Percentiles rank a stretch among this genome's conserved stretches.
These are phyloP conservation scores for Drosophila sproati DNA, from an alignment of 1,140 invertebrate species.

Conservation along the genomic window DNA sequence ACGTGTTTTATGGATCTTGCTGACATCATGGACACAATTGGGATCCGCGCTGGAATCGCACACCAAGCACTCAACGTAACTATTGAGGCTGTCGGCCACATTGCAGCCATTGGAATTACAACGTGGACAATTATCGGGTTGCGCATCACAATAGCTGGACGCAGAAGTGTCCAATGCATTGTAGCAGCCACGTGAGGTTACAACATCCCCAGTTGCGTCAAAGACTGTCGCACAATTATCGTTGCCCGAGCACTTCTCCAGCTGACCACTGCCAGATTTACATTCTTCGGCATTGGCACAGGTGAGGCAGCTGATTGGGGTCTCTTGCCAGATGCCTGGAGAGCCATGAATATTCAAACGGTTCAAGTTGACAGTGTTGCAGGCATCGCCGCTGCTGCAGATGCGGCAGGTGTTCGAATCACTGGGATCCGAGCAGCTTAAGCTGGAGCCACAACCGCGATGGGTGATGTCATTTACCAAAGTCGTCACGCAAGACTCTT, in stretches of 20 bases:
- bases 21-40: constrained; percentile 38
- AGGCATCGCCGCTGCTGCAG: constrained; percentile 48
- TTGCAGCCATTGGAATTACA: constrained; percentile 83
- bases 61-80: constrained; percentile 66
- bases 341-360: constrained; percentile 45
- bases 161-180: constrained; percentile 19
- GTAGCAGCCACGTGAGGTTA: constrained; percentile 64
- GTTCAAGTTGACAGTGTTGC: constrained; percentile 72
- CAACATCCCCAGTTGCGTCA: constrained; percentile 36
- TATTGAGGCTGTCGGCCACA: constrained; percentile 44
- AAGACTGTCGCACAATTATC: constrained; percentile 77
- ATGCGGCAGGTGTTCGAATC: constrained; percentile 61
- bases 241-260: constrained; percentile 39
- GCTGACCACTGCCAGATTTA: constrained; percentile 24
- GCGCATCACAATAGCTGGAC: constrained; percentile 50
- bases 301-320: constrained; percentile 61
- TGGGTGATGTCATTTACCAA: constrained; percentile 53
- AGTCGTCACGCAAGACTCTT: constrained; percentile 69
- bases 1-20: constrained; percentile 48
- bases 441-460: constrained; percentile 65
- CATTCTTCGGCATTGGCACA: constrained; percentile 46
- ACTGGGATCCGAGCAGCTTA: constrained; percentile 59
- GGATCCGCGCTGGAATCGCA: constrained; percentile 64
- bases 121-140: constrained; percentile 58
- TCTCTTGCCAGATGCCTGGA: constrained; percentile 68